Conservation (phyloP, 2,113 vertebrate species). For the Indicator indicator region DNA sequence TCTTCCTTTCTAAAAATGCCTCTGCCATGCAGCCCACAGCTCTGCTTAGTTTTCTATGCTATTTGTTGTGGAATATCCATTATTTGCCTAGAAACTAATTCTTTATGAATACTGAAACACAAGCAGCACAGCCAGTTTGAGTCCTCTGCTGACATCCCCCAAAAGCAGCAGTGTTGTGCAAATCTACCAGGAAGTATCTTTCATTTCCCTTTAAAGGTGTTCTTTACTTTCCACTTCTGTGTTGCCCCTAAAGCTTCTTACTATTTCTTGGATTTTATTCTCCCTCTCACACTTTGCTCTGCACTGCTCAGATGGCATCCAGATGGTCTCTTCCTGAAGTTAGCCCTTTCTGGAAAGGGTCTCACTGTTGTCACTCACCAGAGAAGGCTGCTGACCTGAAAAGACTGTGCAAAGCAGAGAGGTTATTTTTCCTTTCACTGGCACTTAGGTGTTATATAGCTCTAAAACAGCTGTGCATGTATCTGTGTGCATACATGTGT, state of each 20-base stretch:
- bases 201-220: neutral
- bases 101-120: neutral
- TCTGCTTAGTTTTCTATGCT: neutral
- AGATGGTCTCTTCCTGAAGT: conserved; percentile 25
- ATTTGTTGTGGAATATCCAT: neutral
- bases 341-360: conserved; percentile 24
- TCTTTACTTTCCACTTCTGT: neutral
- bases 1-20: neutral
- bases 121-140: neutral
- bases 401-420: neutral
- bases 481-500: neutral
- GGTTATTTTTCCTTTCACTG: neutral
- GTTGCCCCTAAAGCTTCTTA: neutral
- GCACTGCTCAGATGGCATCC: neutral
- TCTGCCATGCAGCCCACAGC: neutral
- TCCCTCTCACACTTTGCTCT: neutral
- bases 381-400: neutral
- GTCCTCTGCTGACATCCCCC: neutral
- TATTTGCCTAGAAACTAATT: neutral
- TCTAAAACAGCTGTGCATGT: neutral
- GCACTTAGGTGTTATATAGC: neutral
- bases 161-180: neutral
- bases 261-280: neutral
- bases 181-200: neutral
- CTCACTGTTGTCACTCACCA: neutral